A percentile compares a stretch with the other conserved stretches of the same genome.
These are phyloP conservation scores for Drosophila lacertosa DNA, from an alignment of 1,140 invertebrate species.

Conservation along the genomic window DNA sequence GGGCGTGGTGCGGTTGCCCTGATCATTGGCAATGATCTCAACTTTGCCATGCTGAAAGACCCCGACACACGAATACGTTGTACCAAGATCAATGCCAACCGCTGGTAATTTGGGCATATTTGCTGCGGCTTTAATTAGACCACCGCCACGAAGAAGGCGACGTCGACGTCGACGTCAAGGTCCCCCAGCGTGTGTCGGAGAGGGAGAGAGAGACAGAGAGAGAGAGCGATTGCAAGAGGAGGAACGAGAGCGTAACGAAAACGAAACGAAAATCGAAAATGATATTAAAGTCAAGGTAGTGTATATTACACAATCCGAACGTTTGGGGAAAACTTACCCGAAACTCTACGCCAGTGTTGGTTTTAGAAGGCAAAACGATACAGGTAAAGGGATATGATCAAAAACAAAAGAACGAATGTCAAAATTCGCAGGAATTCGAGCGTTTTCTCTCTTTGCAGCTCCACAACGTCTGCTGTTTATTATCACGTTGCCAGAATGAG, in stretches of 20 bases:
- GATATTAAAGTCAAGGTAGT: constrained; percentile 56
- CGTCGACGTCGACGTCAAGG: constrained; percentile 46
- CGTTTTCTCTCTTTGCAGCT: constrained; percentile 83
- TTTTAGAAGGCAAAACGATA: constrained; percentile 79
- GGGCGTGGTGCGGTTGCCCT: constrained; percentile 98
- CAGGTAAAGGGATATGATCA: constrained; percentile 79
- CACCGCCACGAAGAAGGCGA: constrained; percentile 16
- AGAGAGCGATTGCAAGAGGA: neutral
- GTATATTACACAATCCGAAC: constrained; percentile 54
- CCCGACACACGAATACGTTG: constrained; percentile 92
- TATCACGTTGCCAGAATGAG: constrained; percentile 54
- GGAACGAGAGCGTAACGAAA: constrained; percentile 28
- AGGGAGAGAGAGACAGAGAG: neutral
- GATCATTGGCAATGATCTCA: constrained; percentile 97
- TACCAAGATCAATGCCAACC: constrained; percentile 92
- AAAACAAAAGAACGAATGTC: constrained; percentile 78
- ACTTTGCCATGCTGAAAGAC: constrained; percentile 95
- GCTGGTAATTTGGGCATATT: constrained; percentile 85
- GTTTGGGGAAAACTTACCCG: constrained; percentile 39
- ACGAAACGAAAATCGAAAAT: constrained; percentile 54
- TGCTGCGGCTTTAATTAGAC: constrained; percentile 74
- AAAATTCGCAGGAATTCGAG: constrained; percentile 81
- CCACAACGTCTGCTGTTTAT: constrained; percentile 76
- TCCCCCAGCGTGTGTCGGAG: constrained; percentile 8
- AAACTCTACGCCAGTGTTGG: constrained; percentile 14